Percentiles rank a stretch among this genome's conserved stretches.
Evolutionary conservation across 2,113 vertebrate species (phyloP).

Genomic region (Urocitellus parryii): DNA sequence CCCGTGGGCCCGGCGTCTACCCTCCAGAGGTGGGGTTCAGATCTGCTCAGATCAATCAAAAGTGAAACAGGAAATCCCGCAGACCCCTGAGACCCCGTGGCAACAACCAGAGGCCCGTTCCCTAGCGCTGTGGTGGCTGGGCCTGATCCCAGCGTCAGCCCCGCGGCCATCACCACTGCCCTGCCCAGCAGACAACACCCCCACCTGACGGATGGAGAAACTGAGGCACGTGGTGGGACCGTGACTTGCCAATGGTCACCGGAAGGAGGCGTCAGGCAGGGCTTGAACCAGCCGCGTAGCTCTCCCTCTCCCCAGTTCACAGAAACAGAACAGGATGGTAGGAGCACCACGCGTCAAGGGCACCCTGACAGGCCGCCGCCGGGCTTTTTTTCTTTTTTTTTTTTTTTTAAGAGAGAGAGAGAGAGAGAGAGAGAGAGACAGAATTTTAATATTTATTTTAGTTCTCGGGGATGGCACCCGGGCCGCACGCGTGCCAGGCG

Average conservation of each 20-base stretch:
- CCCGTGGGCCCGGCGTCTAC: not conserved
- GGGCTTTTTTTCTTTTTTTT: no score
- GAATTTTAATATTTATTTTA: no score
- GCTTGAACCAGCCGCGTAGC: not conserved
- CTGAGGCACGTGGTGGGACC: not conserved
- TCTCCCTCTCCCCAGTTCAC: not conserved
- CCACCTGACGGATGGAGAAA: not conserved
- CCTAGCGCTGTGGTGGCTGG: no score
- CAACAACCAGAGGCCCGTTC: not conserved
- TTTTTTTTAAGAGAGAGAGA: no score
- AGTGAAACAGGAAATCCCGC: not conserved
- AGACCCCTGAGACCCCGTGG: not conserved
- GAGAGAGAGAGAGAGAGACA: no score
- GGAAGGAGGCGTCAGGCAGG: not conserved
- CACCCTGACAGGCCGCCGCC: not conserved
- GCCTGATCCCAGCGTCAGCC: not conserved
- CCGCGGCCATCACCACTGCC: not conserved
- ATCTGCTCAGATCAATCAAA: not conserved
- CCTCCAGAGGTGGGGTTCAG: not conserved
- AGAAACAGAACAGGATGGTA: not conserved
- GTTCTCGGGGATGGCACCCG: no score
- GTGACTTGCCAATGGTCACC: not conserved
- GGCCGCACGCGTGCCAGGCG: no score
- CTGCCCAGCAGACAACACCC: not conserved
- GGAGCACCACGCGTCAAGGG: not conserved